Base-by-base conservation (phyloP, 1,140 invertebrate species). In the Hyles vespertilio region DNA sequence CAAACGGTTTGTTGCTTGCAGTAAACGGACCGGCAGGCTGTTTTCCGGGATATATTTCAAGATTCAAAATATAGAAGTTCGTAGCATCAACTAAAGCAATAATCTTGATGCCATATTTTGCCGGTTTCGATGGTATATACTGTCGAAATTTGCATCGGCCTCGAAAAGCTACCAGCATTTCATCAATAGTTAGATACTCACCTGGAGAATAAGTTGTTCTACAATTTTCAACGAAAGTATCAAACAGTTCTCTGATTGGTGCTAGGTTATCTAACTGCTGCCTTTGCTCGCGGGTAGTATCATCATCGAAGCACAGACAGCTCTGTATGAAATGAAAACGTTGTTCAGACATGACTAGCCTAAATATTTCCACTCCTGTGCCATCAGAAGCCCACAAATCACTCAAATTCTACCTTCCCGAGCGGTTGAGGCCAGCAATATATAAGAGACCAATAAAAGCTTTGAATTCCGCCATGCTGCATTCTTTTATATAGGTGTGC, bases 1-100 rank as follows among this genome's bases (percentile, higher is more conserved):
- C 68, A 59, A 68, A 69, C 11, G 74, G 63, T 58, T 58, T 69
- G 55, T 86, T 84, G 33, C 72, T 72, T 22, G 71, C 40, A 5
- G 56, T 50, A 65, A 59, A 85, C 11, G 74, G 76, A 10, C 76
- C 74, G 45, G 66, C 63, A 5, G 79, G 75, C 66, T 87, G 74
- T 60, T 77, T 76, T 44, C 81, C 79, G n/a, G 58, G 51, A 66
- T 82, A 84, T n/a, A 81, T 61, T 63, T 81, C 70, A 10, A 80
- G 50, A 54, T 80, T 77, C 3, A 43, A n/a, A 6, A 61, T 74
- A 56, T 84, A 87, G 64, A 65, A 77, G n/a, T 64, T 80, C 56
- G 10, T 63, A n/a, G 67, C 54, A 58, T 72, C 67, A 1, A 72
- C 67, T 51, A 67, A 33, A 51, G 61, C 64, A 53, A 58, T 44